These are phyloP conservation scores for Scomber colias DNA, from an alignment of 2,113 vertebrate species.

Conservation along the genomic window DNA sequence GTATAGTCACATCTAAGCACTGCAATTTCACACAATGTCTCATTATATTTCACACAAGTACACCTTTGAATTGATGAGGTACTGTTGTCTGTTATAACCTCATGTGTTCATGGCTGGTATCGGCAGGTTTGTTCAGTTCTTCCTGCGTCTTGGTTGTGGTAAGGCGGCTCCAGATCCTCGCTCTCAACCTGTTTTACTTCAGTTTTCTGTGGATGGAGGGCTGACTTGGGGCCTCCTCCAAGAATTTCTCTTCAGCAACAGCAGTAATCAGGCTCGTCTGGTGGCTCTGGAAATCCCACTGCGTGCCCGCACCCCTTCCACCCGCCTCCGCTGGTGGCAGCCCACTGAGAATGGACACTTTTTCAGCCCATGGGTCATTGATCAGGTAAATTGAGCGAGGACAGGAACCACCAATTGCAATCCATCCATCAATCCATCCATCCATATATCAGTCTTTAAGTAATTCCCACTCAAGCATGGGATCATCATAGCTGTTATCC, in stretches of 20 bases:
- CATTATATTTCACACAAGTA: background rate
- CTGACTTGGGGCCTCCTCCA: constrained; percentile 94
- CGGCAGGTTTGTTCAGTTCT: constrained; percentile 97
- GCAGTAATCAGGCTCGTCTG: constrained; percentile 94
- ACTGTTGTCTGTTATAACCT: background rate
- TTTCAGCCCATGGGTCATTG: constrained; percentile 98
- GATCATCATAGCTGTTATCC: background rate
- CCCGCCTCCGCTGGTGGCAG: constrained; percentile 98
- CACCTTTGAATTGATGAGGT: background rate
- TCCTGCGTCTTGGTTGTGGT: constrained; percentile 96
- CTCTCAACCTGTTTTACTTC: constrained; percentile 95
- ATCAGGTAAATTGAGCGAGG: constrained; percentile 76
- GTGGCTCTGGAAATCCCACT: constrained; percentile 95
- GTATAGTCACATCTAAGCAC: constrained; percentile 72
- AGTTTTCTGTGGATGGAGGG: constrained; percentile 94
- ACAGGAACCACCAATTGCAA: background rate
- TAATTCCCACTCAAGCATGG: background rate
- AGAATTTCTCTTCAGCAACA: constrained; percentile 98
- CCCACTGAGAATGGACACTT: constrained; percentile 96
- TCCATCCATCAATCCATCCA: background rate
- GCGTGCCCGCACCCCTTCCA: constrained; percentile 90
- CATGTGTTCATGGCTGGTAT: background rate
- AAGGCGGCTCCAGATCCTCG: constrained; percentile 95
- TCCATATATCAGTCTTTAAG: background rate
- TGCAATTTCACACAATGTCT: background rate